Percentiles rank a stretch among this genome's conserved stretches.
phyloP scores from a whole-genome alignment of 92 coral and sea anemone species.

The Parazoanthus darwini region DNA sequence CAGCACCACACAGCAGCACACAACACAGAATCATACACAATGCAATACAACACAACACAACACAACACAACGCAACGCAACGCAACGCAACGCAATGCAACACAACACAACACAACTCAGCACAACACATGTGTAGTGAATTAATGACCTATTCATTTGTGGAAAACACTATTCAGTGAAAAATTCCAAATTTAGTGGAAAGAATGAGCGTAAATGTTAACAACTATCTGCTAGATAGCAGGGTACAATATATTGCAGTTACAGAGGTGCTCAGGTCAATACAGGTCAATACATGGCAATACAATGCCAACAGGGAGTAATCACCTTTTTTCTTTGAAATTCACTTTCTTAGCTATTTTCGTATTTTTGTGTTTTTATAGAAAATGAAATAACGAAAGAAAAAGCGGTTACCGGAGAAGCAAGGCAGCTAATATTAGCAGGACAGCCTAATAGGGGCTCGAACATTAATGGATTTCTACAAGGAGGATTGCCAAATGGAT shows the following conservation, averaged over 20 bases:
- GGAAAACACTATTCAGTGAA: no score
- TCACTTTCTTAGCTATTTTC: no score
- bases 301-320: neutral
- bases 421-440: slow-evolving; percentile 8
- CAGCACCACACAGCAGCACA: neutral
- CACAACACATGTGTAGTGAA: neutral
- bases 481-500: neutral
- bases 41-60: neutral
- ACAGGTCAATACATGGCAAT: no score
- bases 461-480: slow-evolving; percentile 1
- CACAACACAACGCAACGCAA: neutral
- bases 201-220: no score
- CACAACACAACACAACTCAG: neutral
- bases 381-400: neutral
- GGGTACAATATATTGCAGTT: no score
- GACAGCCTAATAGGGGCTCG: neutral
- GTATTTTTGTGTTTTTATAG: neutral
- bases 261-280: neutral
- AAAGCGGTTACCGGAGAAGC: neutral
- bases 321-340: no score
- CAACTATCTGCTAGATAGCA: no score
- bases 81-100: neutral
- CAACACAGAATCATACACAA: no score
- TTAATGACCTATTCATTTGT: no score
- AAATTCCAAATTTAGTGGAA: no score